Evolutionary conservation across 2,888 invertebrate genomes (phyloP), one percentile per base, ranked within the genome.

Genomic region (Archaeoteleia sp.): DNA sequence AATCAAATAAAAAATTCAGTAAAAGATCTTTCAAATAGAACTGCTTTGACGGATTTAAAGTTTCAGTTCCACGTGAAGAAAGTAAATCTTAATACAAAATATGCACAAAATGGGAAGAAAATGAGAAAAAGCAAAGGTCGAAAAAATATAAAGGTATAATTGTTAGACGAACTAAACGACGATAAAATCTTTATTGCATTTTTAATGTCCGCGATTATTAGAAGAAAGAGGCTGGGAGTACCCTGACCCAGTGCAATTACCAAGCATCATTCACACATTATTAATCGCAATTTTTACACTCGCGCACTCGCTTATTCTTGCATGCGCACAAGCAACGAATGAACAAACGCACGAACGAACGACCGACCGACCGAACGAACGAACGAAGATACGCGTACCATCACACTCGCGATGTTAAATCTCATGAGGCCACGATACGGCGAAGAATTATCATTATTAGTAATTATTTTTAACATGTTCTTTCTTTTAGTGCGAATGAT

Each of bases 161-260:
- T 51, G 55, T 46, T 46, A 68, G 61, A 65, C 65, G 55, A 69
- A 69, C 42, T 65, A 69, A 65, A 69, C 69, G 63, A 69, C 69
- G 63, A 69, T 69, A 69, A 69, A 69, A 69, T 69, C 69, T 69
- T 69, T 69, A 69, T 69, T 69, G 69, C 69, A 69, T 69, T 65
- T 68, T 69, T 61, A 66, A 69, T 69, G 65, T 65, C 65, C 69
- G 69, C 69, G 65, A 61, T 69, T 65, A 65, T 61, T 69, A 69
- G 69, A 69, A 69, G 68, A 68, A 68, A 68, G 69, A 69, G 69
- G 69, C 69, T 69, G 62, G 69, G 69, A 69, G 57, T 69, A 69
- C 69, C 69, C 69, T 66, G 69, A 69, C 69, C 69, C 69, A 69
- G 69, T 69, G 65, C 69, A 69, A 66, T 69, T 66, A 69, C 69